These are phyloP conservation scores for Probosciger aterrimus DNA, from an alignment of 2,113 vertebrate genomes.

Conservation along the genomic window DNA sequence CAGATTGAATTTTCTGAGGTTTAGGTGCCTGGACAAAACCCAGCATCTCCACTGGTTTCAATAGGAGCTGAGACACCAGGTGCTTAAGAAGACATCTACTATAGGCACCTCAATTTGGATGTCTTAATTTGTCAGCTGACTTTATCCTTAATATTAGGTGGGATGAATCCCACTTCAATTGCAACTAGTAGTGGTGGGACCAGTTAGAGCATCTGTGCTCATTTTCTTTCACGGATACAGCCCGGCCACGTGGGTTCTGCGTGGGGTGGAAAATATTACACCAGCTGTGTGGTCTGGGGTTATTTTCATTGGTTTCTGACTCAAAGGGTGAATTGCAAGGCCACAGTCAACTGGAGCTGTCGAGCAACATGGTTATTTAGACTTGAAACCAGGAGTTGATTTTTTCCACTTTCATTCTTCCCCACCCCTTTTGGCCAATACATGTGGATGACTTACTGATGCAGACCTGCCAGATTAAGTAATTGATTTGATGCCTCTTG, in stretches of 20 bases:
- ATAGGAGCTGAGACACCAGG: background rate
- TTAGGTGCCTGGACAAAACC: background rate
- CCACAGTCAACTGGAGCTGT: background rate
- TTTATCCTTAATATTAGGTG: background rate
- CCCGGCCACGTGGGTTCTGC: fast-evolving
- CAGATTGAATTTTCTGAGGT: background rate
- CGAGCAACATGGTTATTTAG: background rate
- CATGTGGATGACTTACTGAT: constrained; percentile 14
- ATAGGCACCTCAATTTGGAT: background rate
- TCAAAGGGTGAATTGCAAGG: background rate
- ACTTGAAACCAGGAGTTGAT: background rate
- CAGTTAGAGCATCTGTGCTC: background rate
- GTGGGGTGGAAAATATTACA: background rate
- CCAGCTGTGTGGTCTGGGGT: background rate
- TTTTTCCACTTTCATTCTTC: background rate
- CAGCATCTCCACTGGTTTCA: background rate
- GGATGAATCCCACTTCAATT: background rate
- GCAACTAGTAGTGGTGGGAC: background rate
- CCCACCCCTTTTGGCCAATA: constrained; percentile 9
- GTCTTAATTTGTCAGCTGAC: background rate
- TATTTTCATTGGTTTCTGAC: background rate
- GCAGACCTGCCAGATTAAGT: constrained; percentile 5
- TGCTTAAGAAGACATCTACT: background rate
- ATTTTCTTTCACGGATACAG: background rate
- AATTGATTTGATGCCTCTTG: background rate